Conservation (phyloP, 2,888 invertebrate genomes). For the Drosophila falleni region DNA sequence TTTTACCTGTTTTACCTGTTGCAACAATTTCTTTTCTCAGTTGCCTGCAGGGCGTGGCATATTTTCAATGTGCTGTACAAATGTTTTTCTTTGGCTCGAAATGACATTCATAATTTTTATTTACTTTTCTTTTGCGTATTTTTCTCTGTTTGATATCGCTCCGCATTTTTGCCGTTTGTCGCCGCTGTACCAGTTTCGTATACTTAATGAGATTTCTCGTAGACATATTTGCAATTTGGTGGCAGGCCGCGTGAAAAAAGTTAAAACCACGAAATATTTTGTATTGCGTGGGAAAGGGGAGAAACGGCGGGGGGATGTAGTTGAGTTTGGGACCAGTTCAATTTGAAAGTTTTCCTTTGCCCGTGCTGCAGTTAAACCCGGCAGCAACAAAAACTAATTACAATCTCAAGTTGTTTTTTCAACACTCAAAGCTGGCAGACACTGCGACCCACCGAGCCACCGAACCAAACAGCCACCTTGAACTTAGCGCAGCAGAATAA, state of each 20-base stretch:
- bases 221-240: constrained; percentile 77
- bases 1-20: constrained; percentile 68
- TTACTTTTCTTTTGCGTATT: constrained; percentile 56
- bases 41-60: constrained; percentile 20
- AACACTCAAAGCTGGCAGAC: constrained; percentile 64
- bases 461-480: constrained; percentile 49
- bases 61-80: constrained; percentile 17
- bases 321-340: constrained; percentile 56
- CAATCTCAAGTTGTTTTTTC: constrained; percentile 78
- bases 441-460: constrained; percentile 18
- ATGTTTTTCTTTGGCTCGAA: constrained; percentile 40
- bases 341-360: constrained; percentile 75
- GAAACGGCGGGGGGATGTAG: background rate
- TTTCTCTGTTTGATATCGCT: constrained; percentile 32
- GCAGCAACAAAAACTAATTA: constrained; percentile 83
- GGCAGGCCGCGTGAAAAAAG: constrained; percentile 64
- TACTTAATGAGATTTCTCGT: constrained; percentile 79
- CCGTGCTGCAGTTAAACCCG: constrained; percentile 67
- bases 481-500: constrained; percentile 36
- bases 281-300: constrained; percentile 31
- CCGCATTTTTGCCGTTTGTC: constrained; percentile 34
- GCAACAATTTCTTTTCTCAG: constrained; percentile 22
- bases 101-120: constrained; percentile 78
- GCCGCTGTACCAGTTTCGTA: constrained; percentile 56
- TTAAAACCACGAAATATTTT: constrained; percentile 68